Base-by-base conservation (phyloP, 2,113 vertebrate genomes). In the Atrichornis clamosus region DNA sequence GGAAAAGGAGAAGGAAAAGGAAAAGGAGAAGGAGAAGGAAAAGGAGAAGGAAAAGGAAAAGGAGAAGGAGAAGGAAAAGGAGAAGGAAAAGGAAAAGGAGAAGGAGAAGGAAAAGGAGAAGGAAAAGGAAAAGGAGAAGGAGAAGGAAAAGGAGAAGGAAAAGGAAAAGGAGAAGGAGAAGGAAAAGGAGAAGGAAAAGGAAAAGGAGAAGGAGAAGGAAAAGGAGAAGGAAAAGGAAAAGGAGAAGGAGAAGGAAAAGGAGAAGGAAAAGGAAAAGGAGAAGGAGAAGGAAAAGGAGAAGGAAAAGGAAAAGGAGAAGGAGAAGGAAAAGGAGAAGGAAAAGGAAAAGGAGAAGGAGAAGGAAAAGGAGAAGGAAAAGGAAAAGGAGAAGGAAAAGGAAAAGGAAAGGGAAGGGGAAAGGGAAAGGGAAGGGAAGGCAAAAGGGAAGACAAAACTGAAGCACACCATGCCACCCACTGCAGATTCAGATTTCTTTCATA, bases 381-480 rank as follows among this genome's bases (percentile, higher is more conserved):
- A 26, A 28, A 59, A 72, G 1, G 3, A 18, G 56, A 70, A 30
- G 4, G 18, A 33, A 28, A 0, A 15, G 4, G 30, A 65, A 53
- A 1, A n/a, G 9, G 21, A 46, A n/a, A n/a, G n/a, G n/a, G n/a
- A n/a, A n/a, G n/a, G n/a, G n/a, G n/a, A n/a, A n/a, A n/a, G n/a
- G n/a, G n/a, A n/a, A n/a, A n/a, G n/a, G n/a, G n/a, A n/a, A n/a
- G n/a, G n/a, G 28, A 41, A 89, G 68, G 8, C n/a, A n/a, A 39
- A 75, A 95, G 62, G 2, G 26, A 87, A 84, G 39, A 70, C 13
- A 92, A 76, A 86, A 68, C 12, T 47, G 26, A 90, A 56, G 7
- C 10, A 50, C 14, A 39, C 2, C 1, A 0, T 41, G 24, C 1
- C 9, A 3, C 26, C 76, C 33, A n/a, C 19, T 64, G 28, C 6